Evolutionary conservation across 92 coral and sea anemone genomes (phyloP).

Genomic region (Metridium senile): DNA sequence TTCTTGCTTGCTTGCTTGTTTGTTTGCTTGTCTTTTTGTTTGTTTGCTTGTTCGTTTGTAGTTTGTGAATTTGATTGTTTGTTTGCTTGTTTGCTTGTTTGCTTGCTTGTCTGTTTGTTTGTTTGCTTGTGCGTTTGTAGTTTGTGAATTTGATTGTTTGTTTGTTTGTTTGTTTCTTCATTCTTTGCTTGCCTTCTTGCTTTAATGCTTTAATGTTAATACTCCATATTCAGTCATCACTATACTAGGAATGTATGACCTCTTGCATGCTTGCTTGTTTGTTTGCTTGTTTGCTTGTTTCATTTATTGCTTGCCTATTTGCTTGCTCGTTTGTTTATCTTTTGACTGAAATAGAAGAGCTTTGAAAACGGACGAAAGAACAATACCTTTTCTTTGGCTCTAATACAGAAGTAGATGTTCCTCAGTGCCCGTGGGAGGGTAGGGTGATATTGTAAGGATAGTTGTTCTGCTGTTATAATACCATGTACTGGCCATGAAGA

Average conservation of each 20-base stretch:
- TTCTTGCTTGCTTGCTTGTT: neutral
- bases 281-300: neutral
- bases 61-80: neutral
- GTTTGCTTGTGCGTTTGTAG: no score
- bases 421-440: constrained; percentile 92
- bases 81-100: neutral
- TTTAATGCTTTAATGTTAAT: no score
- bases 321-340: neutral
- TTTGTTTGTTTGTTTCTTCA: neutral
- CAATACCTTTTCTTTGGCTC: constrained; percentile 88
- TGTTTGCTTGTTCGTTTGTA: neutral
- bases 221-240: no score
- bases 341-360: no score
- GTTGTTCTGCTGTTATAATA: constrained; percentile 70
- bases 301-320: neutral
- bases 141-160: no score
- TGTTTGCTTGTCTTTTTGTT: neutral
- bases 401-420: constrained; percentile 79
- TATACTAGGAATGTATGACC: no score
- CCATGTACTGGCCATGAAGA: constrained; percentile 92
- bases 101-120: neutral
- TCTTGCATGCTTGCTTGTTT: neutral
- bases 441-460: constrained; percentile 82
- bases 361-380: no score
- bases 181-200: neutral